These are phyloP conservation scores for Leptopilina syphax DNA, from an alignment of 2,888 invertebrate species.

Conservation along the genomic window DNA sequence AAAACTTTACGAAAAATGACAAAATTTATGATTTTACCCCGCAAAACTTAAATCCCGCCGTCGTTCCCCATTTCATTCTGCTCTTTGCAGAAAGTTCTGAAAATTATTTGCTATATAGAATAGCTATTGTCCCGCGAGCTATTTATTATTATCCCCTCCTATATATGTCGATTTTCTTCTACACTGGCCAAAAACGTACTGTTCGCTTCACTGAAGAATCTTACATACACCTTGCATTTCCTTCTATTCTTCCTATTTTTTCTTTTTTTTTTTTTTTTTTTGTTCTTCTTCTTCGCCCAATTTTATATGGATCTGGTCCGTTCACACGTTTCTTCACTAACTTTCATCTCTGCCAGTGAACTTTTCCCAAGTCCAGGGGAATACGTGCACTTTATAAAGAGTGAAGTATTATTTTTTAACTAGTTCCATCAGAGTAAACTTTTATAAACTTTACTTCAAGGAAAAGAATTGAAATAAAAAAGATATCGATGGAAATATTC, in stretches of 20 bases:
- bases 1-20: constrained; percentile 72
- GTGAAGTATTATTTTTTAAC: constrained; percentile 38
- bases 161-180: constrained; percentile 55
- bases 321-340: constrained; percentile 39
- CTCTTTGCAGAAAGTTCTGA: constrained; percentile 52
- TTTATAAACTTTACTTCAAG: constrained; percentile 9
- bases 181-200: neutral
- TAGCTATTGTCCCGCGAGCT: constrained; percentile 63
- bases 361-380: constrained; percentile 19
- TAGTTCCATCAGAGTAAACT: constrained; percentile 3
- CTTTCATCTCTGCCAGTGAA: constrained; percentile 32
- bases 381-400: constrained; percentile 25
- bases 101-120: constrained; percentile 59
- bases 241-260: too few relatives aligned
- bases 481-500: constrained; percentile 11
- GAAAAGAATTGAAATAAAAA: constrained; percentile 19
- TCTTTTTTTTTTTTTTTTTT: too few relatives aligned
- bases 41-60: constrained; percentile 39
- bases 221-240: constrained; percentile 30
- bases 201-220: constrained; percentile 24
- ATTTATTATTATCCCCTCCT: constrained; percentile 71
- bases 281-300: neutral
- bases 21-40: constrained; percentile 63
- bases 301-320: constrained; percentile 23
- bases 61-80: neutral